Evolutionary conservation across 2,797 vertebrate genomes (phyloP), one percentile per base, ranked within the genome.

Genomic region (Eleutherodactylus coqui): DNA sequence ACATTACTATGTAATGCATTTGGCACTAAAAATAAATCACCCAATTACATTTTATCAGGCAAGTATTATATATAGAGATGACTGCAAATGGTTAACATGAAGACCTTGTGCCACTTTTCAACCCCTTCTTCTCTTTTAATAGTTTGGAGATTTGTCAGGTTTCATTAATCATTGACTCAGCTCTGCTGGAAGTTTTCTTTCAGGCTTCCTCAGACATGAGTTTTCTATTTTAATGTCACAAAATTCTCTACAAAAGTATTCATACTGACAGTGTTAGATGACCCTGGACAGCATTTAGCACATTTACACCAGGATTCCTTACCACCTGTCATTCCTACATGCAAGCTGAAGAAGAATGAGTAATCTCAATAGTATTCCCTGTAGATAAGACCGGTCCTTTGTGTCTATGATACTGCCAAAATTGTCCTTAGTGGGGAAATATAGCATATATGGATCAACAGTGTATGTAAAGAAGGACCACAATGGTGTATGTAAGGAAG

Each of bases 81-180:
- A 41, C 16, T 53, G 32, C 47, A 76, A 19, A 53, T 34, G 17
- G 32, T 34, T 36, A 51, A 53, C 19, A 21, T 32, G 3, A 32
- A 76, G 36, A n/a, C 17, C 27, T 17, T 11, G 5, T 51, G 45
- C 27, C 29, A 51, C 27, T 53, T 76, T 53, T 53, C 32, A 51
- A 4, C 47, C 47, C 38, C 75, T 55, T 36, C 64, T 72, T 21
- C 34, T 78, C 0, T 76, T 53, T 32, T 51, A 51, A 76, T 55
- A 78, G 32, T 58, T 58, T 58, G 16, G 76, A 38, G 34, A 79
- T 79, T 38, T 9, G 45, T 73, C 73, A 43, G 47, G 34, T 73
- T 75, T 83, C 16, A 70, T 47, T 62, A 87, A 79, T 79, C 76
- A 79, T 38, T 41, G 53, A 79, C 36, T 78, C n/a, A n/a, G 0